Evolutionary conservation across 1,140 invertebrate genomes (phyloP).

Genomic region (Subanguina moxae): DNA sequence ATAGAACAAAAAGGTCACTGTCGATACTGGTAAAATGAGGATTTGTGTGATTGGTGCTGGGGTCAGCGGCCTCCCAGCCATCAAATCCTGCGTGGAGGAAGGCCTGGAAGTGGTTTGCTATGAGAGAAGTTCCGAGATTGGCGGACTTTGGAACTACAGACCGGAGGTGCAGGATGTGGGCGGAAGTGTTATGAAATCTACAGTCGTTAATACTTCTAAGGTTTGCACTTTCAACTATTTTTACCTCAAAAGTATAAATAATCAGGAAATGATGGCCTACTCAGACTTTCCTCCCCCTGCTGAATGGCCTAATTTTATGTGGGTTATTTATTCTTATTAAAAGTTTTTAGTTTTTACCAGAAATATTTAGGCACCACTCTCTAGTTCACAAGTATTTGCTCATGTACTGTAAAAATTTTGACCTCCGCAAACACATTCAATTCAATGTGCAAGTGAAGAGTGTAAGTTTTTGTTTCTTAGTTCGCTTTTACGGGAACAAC

Average conservation of each 20-base stretch:
- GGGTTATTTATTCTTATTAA: background rate
- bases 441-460: slow-evolving; percentile 58
- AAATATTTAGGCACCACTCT: slow-evolving; percentile 57
- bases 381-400: slow-evolving; percentile 61
- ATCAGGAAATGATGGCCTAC: slow-evolving; percentile 64
- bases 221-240: too few species aligned
- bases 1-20: too few species aligned
- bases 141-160: slow-evolving; percentile 64
- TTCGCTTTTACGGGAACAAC: background rate
- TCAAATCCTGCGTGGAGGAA: slow-evolving; percentile 63
- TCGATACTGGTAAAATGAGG: background rate
- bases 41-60: slow-evolving; percentile 63
- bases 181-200: slow-evolving; percentile 61
- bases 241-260: too few species aligned
- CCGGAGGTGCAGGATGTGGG: slow-evolving; percentile 45
- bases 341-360: background rate
- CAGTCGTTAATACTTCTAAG: slow-evolving; percentile 63
- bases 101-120: slow-evolving; percentile 62
- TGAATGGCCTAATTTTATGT: slow-evolving; percentile 62
- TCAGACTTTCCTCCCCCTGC: slow-evolving; percentile 63
- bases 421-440: slow-evolving; percentile 54
- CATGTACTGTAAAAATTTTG: slow-evolving; percentile 61
- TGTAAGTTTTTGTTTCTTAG: slow-evolving; percentile 30
- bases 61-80: slow-evolving; percentile 61
- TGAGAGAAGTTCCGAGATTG: slow-evolving; percentile 62